Evolutionary conservation across 1,140 invertebrate genomes (phyloP), one percentile per base, ranked within the genome.

Genomic region (Drepana arcuata): DNA sequence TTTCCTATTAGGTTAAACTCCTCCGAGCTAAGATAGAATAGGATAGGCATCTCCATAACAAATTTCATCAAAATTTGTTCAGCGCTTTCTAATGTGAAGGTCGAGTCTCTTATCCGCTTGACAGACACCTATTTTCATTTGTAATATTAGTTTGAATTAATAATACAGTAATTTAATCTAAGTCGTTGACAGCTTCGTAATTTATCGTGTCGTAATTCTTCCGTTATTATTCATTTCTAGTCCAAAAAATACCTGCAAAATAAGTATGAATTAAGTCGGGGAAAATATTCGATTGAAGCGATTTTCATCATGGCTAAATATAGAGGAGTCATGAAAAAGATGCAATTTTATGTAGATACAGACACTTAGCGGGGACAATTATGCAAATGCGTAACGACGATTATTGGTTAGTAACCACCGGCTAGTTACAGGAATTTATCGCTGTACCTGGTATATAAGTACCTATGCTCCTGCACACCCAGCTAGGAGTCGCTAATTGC

Each of bases 321-420:
- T 54, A 58, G 48, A 52, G 48, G 46, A 42, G 31, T 52, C 48
- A 46, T 65, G 48, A 64, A 68, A 69, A 64, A 61, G 48, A 68
- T 47, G 62, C 65, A 73, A 77, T 77, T 77, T 77, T 71, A 79
- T 81, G 72, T 70, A 79, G 68, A 79, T 77, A 59, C 46, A 37
- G 52, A 72, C 77, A 81, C 73, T 81, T 78, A 71, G 56, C 54
- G 62, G 33, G 48, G 46, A 71, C 70, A 77, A 77, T 81, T 81
- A 81, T 81, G 73, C 68, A 78, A 78, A 81, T 77, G 65, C 55
- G 40, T 56, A 46, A 61, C 48, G 58, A 64, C 56, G 66, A 72
- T 74, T 81, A 81, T 68, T 67, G 64, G 50, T 53, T 67, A 66
- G 69, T 71, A 71, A 67, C 66, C 61, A 73, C 57, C 57, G 59